Base-by-base conservation (phyloP, 2,888 invertebrate genomes). In the Calliopum simillimum region DNA sequence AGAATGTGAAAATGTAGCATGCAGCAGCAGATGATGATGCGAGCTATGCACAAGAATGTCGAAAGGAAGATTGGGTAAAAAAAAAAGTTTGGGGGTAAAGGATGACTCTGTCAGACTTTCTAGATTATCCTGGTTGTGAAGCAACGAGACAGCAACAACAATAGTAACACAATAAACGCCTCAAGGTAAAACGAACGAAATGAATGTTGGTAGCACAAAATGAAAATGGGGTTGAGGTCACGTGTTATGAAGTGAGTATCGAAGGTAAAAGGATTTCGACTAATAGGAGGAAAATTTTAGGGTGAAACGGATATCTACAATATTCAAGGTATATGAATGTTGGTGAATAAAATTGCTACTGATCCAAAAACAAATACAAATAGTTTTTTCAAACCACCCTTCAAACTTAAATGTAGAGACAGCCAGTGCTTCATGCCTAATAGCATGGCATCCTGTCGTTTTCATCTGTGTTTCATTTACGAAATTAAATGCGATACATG, bases 381-480 rank as follows among this genome's bases (percentile, higher is more conserved):
- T 12, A 25, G 49, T n/a, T 49, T 46, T 46, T n/a, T n/a, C 49
- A 49, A n/a, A 16, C 13, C 49, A 49, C n/a, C 49, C n/a, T 16
- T 16, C 6, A 16, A 14, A 56, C 4, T n/a, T 21, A 6, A 56
- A 33, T 56, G 25, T n/a, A 8, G 55, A 21, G 55, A 21, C 21
- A 19, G 2, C 4, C 21, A 23, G 21, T 19, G 23, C 61, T 14
- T 21, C 47, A 46, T 44, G 13, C 25, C 33, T 1, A 33, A 46
- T 13, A 43, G 2, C 47, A 19, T 44, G 44, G 44, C 59, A 21
- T 47, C 43, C 58, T 63, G 63, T 72, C 63, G 62, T 58, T 46
- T 63, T 47, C 72, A 69, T 59, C 69, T 69, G 33, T 33, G 71
- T 71, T 72, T 67, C 69, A 69, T 66, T 72, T 72, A 67, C 53